Percentiles rank a stretch among this genome's conserved stretches.
Conservation (phyloP, 2,888 invertebrate genomes). For the Cataglyphis livida region DNA sequence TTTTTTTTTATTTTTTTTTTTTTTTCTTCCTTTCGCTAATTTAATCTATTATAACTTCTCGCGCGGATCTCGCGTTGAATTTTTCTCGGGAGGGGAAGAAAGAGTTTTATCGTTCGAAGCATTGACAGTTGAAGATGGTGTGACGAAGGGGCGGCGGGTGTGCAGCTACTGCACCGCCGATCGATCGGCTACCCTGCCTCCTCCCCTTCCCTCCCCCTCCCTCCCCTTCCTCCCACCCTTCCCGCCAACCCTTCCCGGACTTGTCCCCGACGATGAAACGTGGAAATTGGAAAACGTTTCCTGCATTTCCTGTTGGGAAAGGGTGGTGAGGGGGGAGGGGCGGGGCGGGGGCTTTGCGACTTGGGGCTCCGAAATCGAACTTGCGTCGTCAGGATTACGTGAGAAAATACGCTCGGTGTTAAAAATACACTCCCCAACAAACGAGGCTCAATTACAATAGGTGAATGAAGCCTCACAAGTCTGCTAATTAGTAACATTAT, state of each 20-base stretch:
- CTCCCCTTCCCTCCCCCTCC: not conserved
- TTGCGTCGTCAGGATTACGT: slow-evolving; percentile 39
- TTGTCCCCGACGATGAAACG: slow-evolving; percentile 67
- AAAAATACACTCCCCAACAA: not conserved
- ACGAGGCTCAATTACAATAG: not conserved
- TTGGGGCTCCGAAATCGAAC: slow-evolving; percentile 41
- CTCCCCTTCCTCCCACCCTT: slow-evolving; percentile 16
- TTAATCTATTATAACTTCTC: not conserved
- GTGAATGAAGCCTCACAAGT: not conserved
- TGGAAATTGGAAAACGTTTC: slow-evolving; percentile 71
- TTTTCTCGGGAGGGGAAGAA: slow-evolving; percentile 41
- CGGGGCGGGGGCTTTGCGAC: not conserved
- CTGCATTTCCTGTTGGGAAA: slow-evolving; percentile 61
- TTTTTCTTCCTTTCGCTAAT: not conserved
- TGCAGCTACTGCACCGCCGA: slow-evolving; percentile 53
- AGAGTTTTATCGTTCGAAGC: slow-evolving; percentile 19
- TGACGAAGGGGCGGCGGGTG: slow-evolving; percentile 21
- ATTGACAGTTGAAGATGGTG: slow-evolving; percentile 37
- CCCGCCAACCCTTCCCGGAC: slow-evolving; percentile 31
- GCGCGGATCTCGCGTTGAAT: not conserved
- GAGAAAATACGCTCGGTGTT: slow-evolving; percentile 28
- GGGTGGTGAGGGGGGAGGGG: too few species aligned
- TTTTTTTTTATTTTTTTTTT: too few species aligned
- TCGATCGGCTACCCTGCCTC: slow-evolving; percentile 50
- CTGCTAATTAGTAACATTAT: not conserved